These are phyloP conservation scores for Oxygymnocypris stewartii DNA, from an alignment of 2,113 vertebrate species.

Conservation along the genomic window DNA sequence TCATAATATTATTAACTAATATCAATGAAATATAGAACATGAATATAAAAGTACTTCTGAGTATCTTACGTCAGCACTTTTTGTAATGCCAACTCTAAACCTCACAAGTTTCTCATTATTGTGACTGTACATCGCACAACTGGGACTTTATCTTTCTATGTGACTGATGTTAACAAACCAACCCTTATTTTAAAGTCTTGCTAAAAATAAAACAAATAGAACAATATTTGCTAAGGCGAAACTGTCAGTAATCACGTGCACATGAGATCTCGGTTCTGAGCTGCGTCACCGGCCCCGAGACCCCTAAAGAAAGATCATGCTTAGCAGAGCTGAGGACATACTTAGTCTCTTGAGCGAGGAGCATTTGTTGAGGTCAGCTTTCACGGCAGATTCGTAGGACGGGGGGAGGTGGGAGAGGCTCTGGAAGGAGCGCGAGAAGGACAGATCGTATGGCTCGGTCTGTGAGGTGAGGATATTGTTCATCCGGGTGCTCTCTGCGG, in stretches of 20 bases:
- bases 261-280: background rate
- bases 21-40: too few relatives aligned
- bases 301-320: constrained; percentile 14
- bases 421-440: constrained; percentile 98
- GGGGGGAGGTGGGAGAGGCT: constrained; percentile 96
- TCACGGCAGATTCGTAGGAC: constrained; percentile 94
- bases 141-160: background rate
- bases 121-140: background rate
- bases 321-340: constrained; percentile 66
- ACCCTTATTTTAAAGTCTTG: background rate
- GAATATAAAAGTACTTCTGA: too few relatives aligned
- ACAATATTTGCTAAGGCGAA: background rate
- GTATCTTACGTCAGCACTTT: too few relatives aligned
- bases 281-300: background rate
- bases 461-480: constrained; percentile 96
- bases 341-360: constrained; percentile 97
- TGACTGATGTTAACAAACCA: background rate
- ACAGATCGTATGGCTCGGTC: constrained; percentile 96
- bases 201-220: background rate
- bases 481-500: constrained; percentile 91
- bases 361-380: constrained; percentile 93
- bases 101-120: background rate
- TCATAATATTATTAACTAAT: background rate
- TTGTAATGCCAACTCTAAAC: too few relatives aligned
- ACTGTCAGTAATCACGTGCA: background rate